These are phyloP conservation scores for Pectinophora gossypiella DNA, from an alignment of 1,140 invertebrate genomes.

Conservation along the genomic window DNA sequence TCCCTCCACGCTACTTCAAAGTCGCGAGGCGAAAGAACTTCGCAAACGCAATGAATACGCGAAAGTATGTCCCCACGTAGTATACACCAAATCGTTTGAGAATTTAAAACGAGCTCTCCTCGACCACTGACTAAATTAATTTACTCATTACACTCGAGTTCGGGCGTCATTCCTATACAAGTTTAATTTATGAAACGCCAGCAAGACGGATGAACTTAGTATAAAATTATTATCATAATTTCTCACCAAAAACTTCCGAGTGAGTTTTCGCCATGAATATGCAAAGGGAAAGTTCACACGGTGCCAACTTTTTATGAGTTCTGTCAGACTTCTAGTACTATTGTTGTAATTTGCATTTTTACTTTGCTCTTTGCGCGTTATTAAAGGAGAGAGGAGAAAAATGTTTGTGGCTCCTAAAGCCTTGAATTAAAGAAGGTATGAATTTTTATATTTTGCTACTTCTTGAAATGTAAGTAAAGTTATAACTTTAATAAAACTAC, in stretches of 20 bases:
- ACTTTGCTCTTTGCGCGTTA: conserved; percentile 12
- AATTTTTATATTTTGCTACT: too few relatives aligned
- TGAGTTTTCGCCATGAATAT: conserved; percentile 68
- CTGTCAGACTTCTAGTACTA: conserved; percentile 53
- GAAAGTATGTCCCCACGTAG: background rate
- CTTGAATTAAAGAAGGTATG: background rate
- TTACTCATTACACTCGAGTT: conserved; percentile 13
- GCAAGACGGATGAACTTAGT: conserved; percentile 61
- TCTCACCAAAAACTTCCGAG: conserved; percentile 68
- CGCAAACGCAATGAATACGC: background rate
- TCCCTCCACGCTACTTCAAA: too few relatives aligned
- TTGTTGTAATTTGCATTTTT: conserved; percentile 60
- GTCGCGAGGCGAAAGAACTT: background rate
- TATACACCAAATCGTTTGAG: background rate
- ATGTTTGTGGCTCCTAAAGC: background rate
- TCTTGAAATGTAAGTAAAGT: too few relatives aligned
- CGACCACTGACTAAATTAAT: conserved; percentile 22
- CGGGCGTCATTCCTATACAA: conserved; percentile 18
- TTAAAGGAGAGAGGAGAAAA: background rate
- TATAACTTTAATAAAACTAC: background rate
- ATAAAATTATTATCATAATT: conserved; percentile 72
- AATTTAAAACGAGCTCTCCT: background rate
- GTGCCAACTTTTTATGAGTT: conserved; percentile 65
- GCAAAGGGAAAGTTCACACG: conserved; percentile 61
- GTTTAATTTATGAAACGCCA: conserved; percentile 39